Evolutionary conservation across 2,113 vertebrate species (phyloP).

Genomic region (Gobio gobio): DNA sequence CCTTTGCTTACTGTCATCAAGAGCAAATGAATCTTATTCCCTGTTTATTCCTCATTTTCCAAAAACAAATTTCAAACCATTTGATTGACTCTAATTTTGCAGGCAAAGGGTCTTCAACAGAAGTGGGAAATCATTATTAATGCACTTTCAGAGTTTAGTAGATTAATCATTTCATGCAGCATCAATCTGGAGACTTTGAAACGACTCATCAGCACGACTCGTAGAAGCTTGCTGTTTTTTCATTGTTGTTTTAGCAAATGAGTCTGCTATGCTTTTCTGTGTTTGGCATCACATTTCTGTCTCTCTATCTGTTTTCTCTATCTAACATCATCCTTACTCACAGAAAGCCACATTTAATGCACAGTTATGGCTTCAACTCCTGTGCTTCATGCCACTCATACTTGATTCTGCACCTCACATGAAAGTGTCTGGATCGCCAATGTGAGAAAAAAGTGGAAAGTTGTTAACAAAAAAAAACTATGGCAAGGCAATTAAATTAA

Average conservation of each 20-base stretch:
- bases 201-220: background rate
- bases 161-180: conserved; percentile 7
- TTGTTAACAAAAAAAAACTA: background rate
- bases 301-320: background rate
- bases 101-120: background rate
- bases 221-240: background rate
- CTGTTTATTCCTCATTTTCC: conserved; percentile 24
- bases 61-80: conserved; percentile 14
- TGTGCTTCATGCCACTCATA: background rate
- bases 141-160: background rate
- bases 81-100: background rate
- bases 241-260: background rate
- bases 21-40: conserved; percentile 9
- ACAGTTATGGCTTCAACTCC: background rate
- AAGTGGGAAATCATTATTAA: conserved; percentile 11
- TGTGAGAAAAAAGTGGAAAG: background rate
- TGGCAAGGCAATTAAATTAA: conserved; percentile 11
- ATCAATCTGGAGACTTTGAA: background rate
- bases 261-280: background rate
- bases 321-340: background rate
- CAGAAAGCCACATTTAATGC: background rate
- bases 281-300: background rate
- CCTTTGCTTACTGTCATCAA: conserved; percentile 19
- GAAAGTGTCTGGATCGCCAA: background rate
- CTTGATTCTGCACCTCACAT: background rate